phyloP scores from a whole-genome alignment of 92 coral and sea anemone genomes.

The Porites rus region DNA sequence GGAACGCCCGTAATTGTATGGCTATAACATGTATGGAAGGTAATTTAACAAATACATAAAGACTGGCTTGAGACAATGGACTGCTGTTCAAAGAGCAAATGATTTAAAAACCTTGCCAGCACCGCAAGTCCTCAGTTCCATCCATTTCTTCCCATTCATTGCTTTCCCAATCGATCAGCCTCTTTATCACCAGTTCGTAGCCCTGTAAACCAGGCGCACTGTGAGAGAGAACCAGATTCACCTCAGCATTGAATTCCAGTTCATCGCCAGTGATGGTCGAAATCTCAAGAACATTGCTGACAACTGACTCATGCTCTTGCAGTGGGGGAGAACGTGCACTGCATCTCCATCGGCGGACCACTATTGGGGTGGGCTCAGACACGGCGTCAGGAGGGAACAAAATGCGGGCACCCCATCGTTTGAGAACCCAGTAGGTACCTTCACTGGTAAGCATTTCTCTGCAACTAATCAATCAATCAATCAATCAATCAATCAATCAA shows the following conservation, averaged over 20 bases:
- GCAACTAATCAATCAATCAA: neutral
- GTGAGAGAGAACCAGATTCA: constrained; percentile 20
- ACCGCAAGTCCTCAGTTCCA: neutral
- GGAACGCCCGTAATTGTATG: no score
- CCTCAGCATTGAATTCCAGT: constrained; percentile 23
- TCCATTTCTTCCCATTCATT: constrained; percentile 22
- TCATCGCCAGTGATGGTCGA: constrained; percentile 4
- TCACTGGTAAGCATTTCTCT: constrained; percentile 15
- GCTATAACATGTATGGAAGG: no score
- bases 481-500: no score
- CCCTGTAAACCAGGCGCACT: constrained; percentile 27
- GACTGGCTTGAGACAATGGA: no score
- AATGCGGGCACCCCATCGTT: constrained; percentile 29
- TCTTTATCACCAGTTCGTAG: constrained; percentile 31
- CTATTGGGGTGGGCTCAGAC: constrained; percentile 38
- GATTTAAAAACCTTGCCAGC: neutral
- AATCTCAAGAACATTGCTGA: constrained; percentile 64
- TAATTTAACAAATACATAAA: no score
- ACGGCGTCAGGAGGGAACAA: constrained; percentile 63
- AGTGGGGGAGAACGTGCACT: constrained; percentile 21
- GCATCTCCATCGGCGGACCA: constrained; percentile 19
- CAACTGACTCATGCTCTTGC: constrained; percentile 39
- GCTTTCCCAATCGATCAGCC: neutral
- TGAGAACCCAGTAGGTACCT: constrained; percentile 46
- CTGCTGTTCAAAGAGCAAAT: neutral